Conservation (phyloP, 2,888 invertebrate genomes). For the Dorcus hopei region DNA sequence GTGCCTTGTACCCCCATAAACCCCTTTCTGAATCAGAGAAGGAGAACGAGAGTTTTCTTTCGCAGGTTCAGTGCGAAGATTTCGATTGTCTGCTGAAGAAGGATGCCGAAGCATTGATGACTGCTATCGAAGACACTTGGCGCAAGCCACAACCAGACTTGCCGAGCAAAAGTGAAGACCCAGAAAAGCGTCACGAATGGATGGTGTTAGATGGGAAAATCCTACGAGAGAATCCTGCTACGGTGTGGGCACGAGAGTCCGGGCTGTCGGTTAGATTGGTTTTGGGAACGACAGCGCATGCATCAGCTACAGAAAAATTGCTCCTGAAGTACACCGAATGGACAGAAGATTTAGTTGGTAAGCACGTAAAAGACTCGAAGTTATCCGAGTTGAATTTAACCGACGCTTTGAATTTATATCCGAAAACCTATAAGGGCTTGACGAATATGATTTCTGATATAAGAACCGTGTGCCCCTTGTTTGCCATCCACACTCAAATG, state of each 20-base stretch:
- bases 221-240: conserved; percentile 63
- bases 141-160: conserved; percentile 57
- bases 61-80: conserved; percentile 33
- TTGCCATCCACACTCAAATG: conserved; percentile 63
- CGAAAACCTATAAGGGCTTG: conserved; percentile 63
- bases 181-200: conserved; percentile 67
- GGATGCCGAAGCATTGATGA: conserved; percentile 58
- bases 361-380: conserved; percentile 61
- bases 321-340: conserved; percentile 62
- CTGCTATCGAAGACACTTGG: conserved; percentile 73
- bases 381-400: conserved; percentile 63
- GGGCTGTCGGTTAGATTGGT: conserved; percentile 55
- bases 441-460: conserved; percentile 74
- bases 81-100: conserved; percentile 57
- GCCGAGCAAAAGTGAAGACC: conserved; percentile 54
- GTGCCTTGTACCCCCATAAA: conserved; percentile 69
- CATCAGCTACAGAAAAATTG: conserved; percentile 63
- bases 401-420: conserved; percentile 63
- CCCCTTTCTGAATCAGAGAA: conserved; percentile 59
- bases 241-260: conserved; percentile 57
- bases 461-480: conserved; percentile 74
- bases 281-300: conserved; percentile 73
- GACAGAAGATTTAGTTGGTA: conserved; percentile 63
- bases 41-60: conserved; percentile 61
- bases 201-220: conserved; percentile 68